Evolutionary conservation across 2,888 invertebrate species (phyloP), one percentile per base, ranked within the genome.

Genomic region (Hyalella azteca): DNA sequence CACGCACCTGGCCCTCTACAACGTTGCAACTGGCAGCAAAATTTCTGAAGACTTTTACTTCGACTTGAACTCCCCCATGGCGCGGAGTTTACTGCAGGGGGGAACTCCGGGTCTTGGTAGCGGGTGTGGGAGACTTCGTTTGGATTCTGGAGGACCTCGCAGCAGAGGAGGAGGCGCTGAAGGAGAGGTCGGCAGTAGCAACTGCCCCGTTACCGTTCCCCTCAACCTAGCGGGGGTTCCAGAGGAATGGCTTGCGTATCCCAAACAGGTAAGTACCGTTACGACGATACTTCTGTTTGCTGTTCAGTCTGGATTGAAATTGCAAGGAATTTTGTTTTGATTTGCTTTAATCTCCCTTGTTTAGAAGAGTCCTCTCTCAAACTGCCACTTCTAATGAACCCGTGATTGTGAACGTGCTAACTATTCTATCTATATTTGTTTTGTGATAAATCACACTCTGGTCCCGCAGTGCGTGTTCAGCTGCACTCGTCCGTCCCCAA

Each of bases 21-120:
- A 98, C 90, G 94, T 94, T 7, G 93, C 93, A 87, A 92, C 92
- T 85, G 94, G 94, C 49, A 91, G 92, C 87, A 97, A 97, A 89
- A 90, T 98, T 84, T 94, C 96, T 1, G 97, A 97, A 88, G 96
- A 95, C 89, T 97, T 97, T 89, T 93, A 95, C 88, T 95, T 95
- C 87, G 94, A 95, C 88, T 90, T 95, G 22, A 95, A 95, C 89
- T 92, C 93, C 86, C 90, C 92, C 13, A 91, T 91, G 83, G 92
- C 94, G n/a, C 88, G 90, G 75, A 90, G 90, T 81, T 89, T 92
- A 88, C 86, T 92, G 82, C 89, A 90, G 89, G 87, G 85, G 89
- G 88, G 86, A 3, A 88, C 90, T 86, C 89, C 89, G 87, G 89
- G 89, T 26, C 5, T 29, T 15, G 59, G 29, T 15, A 19, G 11